These are phyloP conservation scores for Marronus borbonicus DNA, from an alignment of 2,888 invertebrate genomes.

Conservation along the genomic window DNA sequence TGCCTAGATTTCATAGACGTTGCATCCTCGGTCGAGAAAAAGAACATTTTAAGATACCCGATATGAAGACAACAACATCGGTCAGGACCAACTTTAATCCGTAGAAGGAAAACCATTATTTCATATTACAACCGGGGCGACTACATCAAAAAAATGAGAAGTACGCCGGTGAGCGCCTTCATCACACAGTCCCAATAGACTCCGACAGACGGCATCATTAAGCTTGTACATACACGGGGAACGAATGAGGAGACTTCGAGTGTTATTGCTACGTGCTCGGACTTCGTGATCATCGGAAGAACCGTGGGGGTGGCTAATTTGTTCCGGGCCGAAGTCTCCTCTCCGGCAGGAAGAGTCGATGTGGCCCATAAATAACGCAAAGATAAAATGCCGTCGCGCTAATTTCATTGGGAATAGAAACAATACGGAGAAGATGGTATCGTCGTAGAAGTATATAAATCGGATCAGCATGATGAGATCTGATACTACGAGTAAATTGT, in stretches of 20 bases:
- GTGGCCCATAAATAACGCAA: conserved; percentile 13
- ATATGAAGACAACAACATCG: not conserved
- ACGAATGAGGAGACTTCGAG: conserved; percentile 53
- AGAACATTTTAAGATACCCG: too few species aligned
- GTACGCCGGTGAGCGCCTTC: conserved; percentile 49
- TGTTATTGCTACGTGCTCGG: conserved; percentile 43
- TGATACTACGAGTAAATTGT: too few species aligned
- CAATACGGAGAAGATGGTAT: not conserved
- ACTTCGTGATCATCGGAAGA: conserved; percentile 22
- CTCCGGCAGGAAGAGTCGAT: conserved; percentile 9
- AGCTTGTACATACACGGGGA: conserved; percentile 52
- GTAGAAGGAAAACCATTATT: conserved; percentile 30
- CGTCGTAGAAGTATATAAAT: not conserved
- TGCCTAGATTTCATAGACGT: too few species aligned
- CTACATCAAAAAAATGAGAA: conserved; percentile 23
- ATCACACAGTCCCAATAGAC: conserved; percentile 51
- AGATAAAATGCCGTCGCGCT: conserved; percentile 20
- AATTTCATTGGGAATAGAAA: conserved; percentile 17
- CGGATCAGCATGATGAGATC: too few species aligned
- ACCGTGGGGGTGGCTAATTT: conserved; percentile 20
- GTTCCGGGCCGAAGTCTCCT: not conserved
- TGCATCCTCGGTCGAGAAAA: too few species aligned
- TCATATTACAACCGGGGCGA: conserved; percentile 19
- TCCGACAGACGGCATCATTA: conserved; percentile 46
- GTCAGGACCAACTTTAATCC: not conserved